Evolutionary conservation across 2,113 vertebrate species (phyloP).

Genomic region (Spilogale gracilis): DNA sequence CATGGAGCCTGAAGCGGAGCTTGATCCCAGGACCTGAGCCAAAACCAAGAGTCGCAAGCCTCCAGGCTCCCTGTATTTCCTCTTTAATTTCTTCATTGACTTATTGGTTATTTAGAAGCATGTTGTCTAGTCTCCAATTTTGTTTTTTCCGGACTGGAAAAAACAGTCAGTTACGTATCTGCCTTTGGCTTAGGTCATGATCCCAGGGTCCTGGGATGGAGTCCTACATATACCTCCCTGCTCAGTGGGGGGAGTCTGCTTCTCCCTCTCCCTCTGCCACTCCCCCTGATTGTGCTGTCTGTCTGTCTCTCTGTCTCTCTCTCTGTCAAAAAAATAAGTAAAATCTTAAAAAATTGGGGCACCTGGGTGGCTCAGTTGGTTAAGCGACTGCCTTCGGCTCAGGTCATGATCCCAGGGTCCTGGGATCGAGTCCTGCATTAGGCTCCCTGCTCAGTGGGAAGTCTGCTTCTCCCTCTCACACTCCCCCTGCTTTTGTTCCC

Average conservation of each 20-base stretch:
- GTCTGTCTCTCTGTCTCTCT: no score
- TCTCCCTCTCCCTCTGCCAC: neutral
- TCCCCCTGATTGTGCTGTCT: neutral
- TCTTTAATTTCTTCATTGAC: neutral
- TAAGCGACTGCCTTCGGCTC: neutral
- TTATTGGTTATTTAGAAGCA: neutral
- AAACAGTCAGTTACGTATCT: neutral
- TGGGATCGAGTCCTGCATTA: neutral
- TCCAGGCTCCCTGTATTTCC: neutral
- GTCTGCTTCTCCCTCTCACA: neutral
- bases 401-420: neutral
- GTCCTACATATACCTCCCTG: neutral
- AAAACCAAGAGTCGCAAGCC: neutral
- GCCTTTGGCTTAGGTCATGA: neutral
- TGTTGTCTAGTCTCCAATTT: neutral
- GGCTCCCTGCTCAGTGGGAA: neutral
- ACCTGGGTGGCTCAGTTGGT: no score
- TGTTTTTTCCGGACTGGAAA: neutral
- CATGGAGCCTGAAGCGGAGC: neutral
- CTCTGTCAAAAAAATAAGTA: neutral
- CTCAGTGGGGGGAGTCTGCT: neutral
- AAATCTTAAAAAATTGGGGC: neutral
- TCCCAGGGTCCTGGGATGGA: neutral
- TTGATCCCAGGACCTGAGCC: neutral
- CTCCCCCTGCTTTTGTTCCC: neutral